phyloP scores from a whole-genome alignment of 2,888 invertebrate species.

The Idaea biselata region DNA sequence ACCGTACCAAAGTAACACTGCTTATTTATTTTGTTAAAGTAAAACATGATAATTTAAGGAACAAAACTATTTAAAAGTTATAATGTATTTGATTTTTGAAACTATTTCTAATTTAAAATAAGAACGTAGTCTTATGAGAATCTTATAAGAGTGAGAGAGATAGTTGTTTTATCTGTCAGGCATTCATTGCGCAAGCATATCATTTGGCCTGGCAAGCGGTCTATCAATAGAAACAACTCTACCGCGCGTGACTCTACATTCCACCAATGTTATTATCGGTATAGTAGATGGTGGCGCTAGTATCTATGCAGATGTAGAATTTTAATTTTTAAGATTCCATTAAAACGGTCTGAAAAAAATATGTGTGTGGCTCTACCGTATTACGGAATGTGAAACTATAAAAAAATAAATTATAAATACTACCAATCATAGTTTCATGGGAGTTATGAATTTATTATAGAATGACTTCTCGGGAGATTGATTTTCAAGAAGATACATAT shows the following conservation, averaged over 20 bases:
- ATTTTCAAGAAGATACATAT: too few species aligned
- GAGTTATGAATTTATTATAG: too few species aligned
- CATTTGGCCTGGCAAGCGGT: background rate
- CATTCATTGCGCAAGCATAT: background rate
- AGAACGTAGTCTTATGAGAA: conserved; percentile 11
- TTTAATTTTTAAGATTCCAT: too few species aligned
- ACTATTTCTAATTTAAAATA: background rate
- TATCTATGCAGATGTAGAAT: background rate
- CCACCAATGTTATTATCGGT: conserved; percentile 2
- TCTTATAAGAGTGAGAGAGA: conserved; percentile 22
- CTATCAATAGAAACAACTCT: conserved; percentile 13
- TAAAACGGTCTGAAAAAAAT: too few species aligned
- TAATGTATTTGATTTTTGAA: background rate
- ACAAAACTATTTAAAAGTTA: background rate
- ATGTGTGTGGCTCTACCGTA: too few species aligned
- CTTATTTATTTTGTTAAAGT: background rate
- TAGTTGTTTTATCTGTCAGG: conserved; percentile 3
- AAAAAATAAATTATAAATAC: too few species aligned
- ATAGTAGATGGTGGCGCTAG: conserved; percentile 19
- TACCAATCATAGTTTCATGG: too few species aligned
- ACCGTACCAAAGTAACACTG: background rate
- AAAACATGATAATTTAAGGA: conserved; percentile 2
- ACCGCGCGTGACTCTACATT: background rate
- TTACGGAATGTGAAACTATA: too few species aligned
- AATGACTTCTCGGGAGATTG: too few species aligned